phyloP scores from a whole-genome alignment of 1,140 invertebrate genomes.

The Carposina sasakii region DNA sequence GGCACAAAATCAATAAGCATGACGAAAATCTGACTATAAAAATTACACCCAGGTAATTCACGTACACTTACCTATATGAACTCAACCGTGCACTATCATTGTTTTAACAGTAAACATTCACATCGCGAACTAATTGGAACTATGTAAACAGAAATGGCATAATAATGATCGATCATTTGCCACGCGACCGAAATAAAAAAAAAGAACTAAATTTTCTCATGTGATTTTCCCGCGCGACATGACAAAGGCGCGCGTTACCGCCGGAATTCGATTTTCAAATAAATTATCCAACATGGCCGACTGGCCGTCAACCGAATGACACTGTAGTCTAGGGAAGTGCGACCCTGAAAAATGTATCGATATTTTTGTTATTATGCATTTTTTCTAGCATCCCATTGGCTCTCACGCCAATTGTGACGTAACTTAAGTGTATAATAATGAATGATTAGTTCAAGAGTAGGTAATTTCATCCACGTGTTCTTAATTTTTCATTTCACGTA shows the following conservation, averaged over 20 bases:
- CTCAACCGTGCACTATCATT: background rate
- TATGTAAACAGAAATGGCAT: background rate
- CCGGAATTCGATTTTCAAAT: conserved; percentile 53
- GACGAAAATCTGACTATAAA: too few relatives aligned
- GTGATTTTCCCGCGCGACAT: conserved; percentile 23
- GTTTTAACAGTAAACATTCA: background rate
- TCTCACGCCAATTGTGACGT: too few relatives aligned
- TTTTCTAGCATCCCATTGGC: too few relatives aligned
- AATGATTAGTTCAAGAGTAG: too few relatives aligned
- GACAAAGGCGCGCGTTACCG: conserved; percentile 35
- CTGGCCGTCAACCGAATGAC: conserved; percentile 32
- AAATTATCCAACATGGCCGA: conserved; percentile 51
- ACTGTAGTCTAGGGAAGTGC: conserved; percentile 29
- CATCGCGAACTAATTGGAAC: background rate
- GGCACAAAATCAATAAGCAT: too few relatives aligned
- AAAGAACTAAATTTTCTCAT: conserved; percentile 14
- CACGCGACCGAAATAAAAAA: conserved; percentile 6
- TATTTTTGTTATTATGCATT: too few relatives aligned
- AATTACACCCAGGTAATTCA: too few relatives aligned
- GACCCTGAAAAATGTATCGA: background rate
- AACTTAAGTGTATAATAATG: too few relatives aligned
- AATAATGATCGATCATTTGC: background rate
- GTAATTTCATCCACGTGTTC: too few relatives aligned
- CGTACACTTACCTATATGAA: too few relatives aligned
- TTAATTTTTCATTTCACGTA: too few relatives aligned